Evolutionary conservation across 2,113 vertebrate species (phyloP).

Genomic region (Macquaria australasica): DNA sequence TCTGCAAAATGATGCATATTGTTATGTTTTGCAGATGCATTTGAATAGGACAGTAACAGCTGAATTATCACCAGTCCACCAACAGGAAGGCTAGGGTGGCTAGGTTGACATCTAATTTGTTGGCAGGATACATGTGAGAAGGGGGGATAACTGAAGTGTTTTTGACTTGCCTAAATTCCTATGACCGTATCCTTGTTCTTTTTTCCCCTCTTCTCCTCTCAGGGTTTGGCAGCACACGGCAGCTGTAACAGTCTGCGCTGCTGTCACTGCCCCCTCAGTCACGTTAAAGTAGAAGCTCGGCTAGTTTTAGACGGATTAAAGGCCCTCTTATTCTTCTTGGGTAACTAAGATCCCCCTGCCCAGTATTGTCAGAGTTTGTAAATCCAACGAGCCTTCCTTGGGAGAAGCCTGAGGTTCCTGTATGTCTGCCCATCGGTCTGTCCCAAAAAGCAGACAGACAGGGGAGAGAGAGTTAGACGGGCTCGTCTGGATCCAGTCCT

Average conservation of each 20-base stretch:
- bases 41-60: constrained; percentile 16
- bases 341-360: constrained; percentile 69
- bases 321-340: constrained; percentile 53
- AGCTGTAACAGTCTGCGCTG: constrained; percentile 82
- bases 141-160: constrained; percentile 77
- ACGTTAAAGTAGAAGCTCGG: constrained; percentile 69
- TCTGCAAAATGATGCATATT: constrained; percentile 29
- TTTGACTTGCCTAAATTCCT: constrained; percentile 73
- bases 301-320: constrained; percentile 67
- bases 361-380: constrained; percentile 71
- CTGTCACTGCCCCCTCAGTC: constrained; percentile 79
- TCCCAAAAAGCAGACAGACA: constrained; percentile 77
- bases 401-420: constrained; percentile 81
- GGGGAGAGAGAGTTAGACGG: constrained; percentile 74
- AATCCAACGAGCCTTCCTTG: constrained; percentile 82
- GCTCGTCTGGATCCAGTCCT: constrained; percentile 86
- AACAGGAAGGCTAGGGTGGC: background rate
- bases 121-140: constrained; percentile 70
- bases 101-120: constrained; percentile 40
- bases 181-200: constrained; percentile 84
- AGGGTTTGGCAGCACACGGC: constrained; percentile 85
- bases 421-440: constrained; percentile 75
- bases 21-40: constrained; percentile 23
- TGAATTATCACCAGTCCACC: background rate
- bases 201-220: constrained; percentile 85